A percentile compares a stretch with the other conserved stretches of the same genome.
phyloP scores from a whole-genome alignment of 2,797 vertebrate genomes.

The Thaleichthys pacificus region DNA sequence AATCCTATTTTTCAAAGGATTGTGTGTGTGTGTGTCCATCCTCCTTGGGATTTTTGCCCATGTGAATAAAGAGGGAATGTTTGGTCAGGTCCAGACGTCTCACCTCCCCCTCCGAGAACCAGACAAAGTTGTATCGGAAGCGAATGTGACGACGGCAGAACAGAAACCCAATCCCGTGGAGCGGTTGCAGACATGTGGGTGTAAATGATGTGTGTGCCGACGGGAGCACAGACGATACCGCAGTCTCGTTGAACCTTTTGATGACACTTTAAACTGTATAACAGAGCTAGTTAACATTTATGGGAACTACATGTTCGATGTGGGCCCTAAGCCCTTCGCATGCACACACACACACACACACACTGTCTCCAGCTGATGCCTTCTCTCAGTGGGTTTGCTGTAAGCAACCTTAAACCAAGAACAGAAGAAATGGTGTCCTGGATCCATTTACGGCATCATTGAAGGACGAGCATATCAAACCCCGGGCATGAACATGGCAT shows the following conservation, averaged over 20 bases:
- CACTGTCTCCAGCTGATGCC: no score
- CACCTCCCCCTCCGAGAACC: neutral
- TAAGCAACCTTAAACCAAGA: neutral
- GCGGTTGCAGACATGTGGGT: neutral
- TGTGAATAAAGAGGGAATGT: conserved; percentile 22
- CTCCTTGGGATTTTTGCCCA: no score
- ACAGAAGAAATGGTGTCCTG: neutral
- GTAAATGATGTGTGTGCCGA: no score
- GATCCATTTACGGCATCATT: neutral
- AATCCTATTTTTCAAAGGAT: no score
- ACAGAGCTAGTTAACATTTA: neutral
- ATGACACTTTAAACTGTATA: neutral
- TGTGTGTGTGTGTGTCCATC: no score
- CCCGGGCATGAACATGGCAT: no score
- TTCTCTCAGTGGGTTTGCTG: neutral
- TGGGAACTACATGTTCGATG: no score
- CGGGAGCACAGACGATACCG: neutral
- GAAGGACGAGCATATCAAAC: no score
- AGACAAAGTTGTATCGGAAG: neutral
- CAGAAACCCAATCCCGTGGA: neutral
- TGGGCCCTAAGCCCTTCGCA: no score
- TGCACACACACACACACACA: no score
- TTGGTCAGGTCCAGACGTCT: conserved; percentile 3
- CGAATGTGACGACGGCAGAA: conserved; percentile 4
- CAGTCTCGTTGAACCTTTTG: neutral